Base-by-base conservation (phyloP, 2,888 invertebrate species). In the Diabrotica balteata region DNA sequence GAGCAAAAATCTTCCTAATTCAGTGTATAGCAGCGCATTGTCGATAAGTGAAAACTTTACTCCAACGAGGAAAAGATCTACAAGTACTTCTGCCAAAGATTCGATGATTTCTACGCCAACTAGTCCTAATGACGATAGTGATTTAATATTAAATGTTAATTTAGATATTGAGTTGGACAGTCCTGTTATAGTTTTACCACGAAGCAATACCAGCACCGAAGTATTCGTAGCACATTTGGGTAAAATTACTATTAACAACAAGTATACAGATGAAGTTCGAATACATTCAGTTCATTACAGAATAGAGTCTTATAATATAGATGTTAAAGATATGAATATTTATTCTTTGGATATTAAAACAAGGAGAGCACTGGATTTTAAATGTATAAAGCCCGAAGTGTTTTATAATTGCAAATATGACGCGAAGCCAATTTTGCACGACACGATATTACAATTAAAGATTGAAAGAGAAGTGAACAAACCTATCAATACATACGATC, bases 141-240 rank as follows among this genome's bases (percentile, higher is more conserved):
- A 80, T 67, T 81, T 81, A 70, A 68, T 79, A 44, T 81, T 79
- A 68, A 76, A 77, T 65, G 63, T 81, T 73, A 91, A 91, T 67
- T 85, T 96, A 69, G 92, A 92, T 82, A 87, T 96, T 59, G 88
- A 94, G 70, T 86, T 97, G 76, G 94, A 96, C 82, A 96, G 95
- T 60, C 98, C 98, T 0, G 95, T 97, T 53, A 88, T 97, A 73
- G 93, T 97, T 67, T 84, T 97, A 63, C 97, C 97, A 0, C 88
- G 94, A 71, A 88, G 90, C 8, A 89, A 91, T 45, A 88, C 88
- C 74, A 95, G 95, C 82, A 80, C 90, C 9, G 91, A 95, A 80
- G 96, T 97, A 62, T 88, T 97, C 75, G 94, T 97, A 51, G 95
- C 95, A 11, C 96, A 96, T 87, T 88, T 98, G 73, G 97, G 97